Evolutionary conservation across 2,797 vertebrate genomes (phyloP), one percentile per base, ranked within the genome.

Genomic region (Apogon talboti): DNA sequence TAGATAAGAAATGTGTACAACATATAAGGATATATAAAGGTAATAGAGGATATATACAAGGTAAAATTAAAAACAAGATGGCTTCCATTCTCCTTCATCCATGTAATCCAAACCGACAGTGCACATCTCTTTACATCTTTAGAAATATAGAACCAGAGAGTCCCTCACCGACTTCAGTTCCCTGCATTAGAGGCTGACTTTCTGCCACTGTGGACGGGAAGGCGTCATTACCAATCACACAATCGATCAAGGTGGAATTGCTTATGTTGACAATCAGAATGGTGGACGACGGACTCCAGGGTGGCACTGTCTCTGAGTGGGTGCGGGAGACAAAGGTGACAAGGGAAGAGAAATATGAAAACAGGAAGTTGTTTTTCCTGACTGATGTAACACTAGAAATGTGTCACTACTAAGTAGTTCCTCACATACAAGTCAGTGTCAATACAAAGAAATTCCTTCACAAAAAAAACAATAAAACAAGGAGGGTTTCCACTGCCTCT

Each of bases 231-330:
- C 92, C 92, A 4, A 94, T 87, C 61, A 87, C 74, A 42, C 93
- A 94, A 76, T 91, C 72, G 6, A 6, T 78, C 49, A 94, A 24
- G 8, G 86, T 92, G n/a, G 92, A 93, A 75, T 94, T 91, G 69
- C 87, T 89, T 82, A 94, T 92, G 81, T 91, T 93, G 50, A 94
- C 67, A n/a, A 94, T 84, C 49, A 87, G 65, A 11, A 88, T 72
- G 13, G 88, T 88, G 0, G 87, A 82, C 0, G 80, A 66, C 0
- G 41, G 16, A 42, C 16, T 46, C 37, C 1, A 52, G 12, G 76
- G 12, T 0, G 42, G 35, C 2, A 28, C 72, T 80, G 61, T 51
- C 61, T 4, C 30, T 42, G 46, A 68, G 40, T 9, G 9, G 43
- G 37, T 3, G 4, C 24, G 48, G 15, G 18, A 40, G 6, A 55